Percentiles rank a stretch among this genome's conserved stretches.
Conservation (phyloP, 1,140 invertebrate genomes). For the Cylas formicarius region DNA sequence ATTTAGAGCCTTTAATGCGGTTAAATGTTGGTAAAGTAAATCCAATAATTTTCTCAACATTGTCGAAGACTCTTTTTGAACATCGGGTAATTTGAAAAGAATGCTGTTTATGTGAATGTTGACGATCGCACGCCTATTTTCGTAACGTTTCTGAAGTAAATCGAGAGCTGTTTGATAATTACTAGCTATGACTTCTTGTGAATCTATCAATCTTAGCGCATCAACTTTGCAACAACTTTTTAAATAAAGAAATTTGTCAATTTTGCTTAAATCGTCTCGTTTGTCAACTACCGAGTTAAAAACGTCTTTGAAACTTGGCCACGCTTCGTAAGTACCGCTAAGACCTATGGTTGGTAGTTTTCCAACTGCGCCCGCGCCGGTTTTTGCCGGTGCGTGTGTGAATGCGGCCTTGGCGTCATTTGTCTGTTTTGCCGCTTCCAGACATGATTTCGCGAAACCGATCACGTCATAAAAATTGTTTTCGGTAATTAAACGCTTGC, state of each 20-base stretch:
- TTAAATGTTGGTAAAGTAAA: conserved; percentile 8
- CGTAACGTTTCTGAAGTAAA: conserved; percentile 7
- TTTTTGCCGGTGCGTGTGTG: no score
- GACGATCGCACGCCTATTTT: conserved; percentile 8
- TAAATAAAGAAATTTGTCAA: conserved; percentile 12
- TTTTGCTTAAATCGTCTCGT: neutral
- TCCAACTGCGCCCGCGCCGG: no score
- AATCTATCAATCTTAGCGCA: conserved; percentile 7
- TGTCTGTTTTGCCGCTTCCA: no score
- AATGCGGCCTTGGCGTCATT: no score
- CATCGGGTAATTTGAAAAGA: conserved; percentile 6
- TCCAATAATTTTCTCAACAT: conserved; percentile 3
- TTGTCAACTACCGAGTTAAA: no score
- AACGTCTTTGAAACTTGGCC: no score
- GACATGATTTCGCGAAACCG: no score
- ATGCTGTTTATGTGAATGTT: conserved; percentile 5
- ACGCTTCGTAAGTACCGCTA: no score
- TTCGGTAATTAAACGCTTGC: no score
- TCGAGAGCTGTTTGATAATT: conserved; percentile 8
- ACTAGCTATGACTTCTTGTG: neutral
- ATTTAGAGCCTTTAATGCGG: conserved; percentile 6
- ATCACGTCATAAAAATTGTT: no score
- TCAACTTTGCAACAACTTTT: conserved; percentile 13
- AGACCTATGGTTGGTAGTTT: no score
- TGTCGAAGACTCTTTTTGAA: conserved; percentile 4